These are phyloP conservation scores for Acipenser transmontanus DNA, from an alignment of 2,797 vertebrate species.

Conservation along the genomic window DNA sequence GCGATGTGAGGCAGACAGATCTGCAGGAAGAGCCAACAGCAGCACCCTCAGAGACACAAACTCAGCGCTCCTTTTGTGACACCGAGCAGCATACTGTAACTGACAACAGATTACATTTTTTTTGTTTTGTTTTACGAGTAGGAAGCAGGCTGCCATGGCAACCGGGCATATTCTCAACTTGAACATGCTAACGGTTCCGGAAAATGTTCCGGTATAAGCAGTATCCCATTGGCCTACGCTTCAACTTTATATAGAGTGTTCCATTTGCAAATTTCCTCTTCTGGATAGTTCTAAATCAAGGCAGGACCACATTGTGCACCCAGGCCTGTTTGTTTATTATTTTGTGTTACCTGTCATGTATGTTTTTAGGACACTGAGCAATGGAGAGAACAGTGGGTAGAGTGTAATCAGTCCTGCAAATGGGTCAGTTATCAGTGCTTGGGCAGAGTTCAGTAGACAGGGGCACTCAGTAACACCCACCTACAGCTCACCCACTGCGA, in stretches of 20 bases:
- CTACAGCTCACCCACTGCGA: not conserved
- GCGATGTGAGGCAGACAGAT: slow-evolving; percentile 40
- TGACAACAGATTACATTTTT: slow-evolving; percentile 22
- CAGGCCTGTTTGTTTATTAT: no score
- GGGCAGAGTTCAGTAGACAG: no score
- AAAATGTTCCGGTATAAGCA: slow-evolving; percentile 42
- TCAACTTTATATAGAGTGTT: no score
- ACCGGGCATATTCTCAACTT: slow-evolving; percentile 57
- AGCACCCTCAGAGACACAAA: slow-evolving; percentile 21
- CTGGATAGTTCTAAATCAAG: no score
- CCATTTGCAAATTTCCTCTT: no score
- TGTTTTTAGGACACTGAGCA: no score
- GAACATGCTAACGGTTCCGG: slow-evolving; percentile 61
- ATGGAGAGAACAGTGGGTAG: no score
- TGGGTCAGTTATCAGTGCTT: no score
- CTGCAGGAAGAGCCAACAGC: slow-evolving; percentile 11
- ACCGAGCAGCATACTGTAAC: slow-evolving; percentile 29
- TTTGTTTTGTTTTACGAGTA: slow-evolving; percentile 25
- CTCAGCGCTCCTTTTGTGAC: slow-evolving; percentile 44
- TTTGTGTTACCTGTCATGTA: no score
- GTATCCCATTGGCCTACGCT: slow-evolving; percentile 43
- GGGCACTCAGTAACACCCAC: not conserved
- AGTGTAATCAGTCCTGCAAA: no score
- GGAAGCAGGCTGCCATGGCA: slow-evolving; percentile 65
- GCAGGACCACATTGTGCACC: no score